A percentile compares a stretch with the other conserved stretches of the same genome.
Conservation (phyloP, 2,113 vertebrate genomes). For the Panurus biarmicus region DNA sequence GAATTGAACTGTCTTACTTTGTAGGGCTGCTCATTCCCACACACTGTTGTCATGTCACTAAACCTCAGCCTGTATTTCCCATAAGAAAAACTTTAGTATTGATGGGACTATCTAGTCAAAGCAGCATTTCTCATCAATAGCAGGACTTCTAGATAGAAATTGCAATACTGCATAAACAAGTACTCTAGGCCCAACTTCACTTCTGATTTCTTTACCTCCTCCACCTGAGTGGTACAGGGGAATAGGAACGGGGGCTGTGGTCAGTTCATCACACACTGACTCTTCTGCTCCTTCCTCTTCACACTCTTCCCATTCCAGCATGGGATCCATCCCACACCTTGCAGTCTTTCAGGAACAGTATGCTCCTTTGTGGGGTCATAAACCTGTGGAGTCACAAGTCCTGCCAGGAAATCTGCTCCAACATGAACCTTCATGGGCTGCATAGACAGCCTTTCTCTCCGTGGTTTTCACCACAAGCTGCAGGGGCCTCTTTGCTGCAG, state of each 20-base stretch:
- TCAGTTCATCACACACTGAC: not conserved
- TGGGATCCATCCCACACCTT: fast-evolving
- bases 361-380: not conserved
- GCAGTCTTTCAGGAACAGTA: not conserved
- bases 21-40: not conserved
- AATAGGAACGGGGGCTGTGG: not conserved
- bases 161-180: not conserved
- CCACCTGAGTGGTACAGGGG: fast-evolving
- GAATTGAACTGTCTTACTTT: not conserved
- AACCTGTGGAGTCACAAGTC: not conserved
- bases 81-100: not conserved
- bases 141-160: not conserved
- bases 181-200: not conserved
- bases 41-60: not conserved
- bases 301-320: not conserved
- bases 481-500: not conserved
- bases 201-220: not conserved
- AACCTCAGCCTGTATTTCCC: not conserved
- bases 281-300: not conserved
- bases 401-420: not conserved
- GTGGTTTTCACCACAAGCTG: not conserved
- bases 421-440: not conserved
- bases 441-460: not conserved
- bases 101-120: not conserved
- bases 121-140: not conserved